Evolutionary conservation across 2,113 vertebrate species (phyloP), one percentile per base, ranked within the genome.

Genomic region (Neoarius graeffei): DNA sequence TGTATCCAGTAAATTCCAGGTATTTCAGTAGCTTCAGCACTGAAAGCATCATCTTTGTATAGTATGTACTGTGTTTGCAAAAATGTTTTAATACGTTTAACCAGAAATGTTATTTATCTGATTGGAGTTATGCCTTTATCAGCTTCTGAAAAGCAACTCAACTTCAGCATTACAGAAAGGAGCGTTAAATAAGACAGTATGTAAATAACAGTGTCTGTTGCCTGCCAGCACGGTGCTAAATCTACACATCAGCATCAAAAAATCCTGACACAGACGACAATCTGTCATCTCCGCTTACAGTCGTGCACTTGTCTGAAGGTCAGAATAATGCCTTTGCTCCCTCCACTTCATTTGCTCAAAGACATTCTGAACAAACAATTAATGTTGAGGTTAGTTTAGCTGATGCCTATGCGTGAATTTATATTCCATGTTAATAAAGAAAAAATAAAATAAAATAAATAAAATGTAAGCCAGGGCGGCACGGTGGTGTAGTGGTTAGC

Each of bases 161-260:
- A 60, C 27, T 50, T 42, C 54, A 80, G 4, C 25, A 3, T 48
- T 17, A 19, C 66, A 57, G 79, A 66, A 15, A n/a, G 27, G 25
- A 81, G 84, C 73, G 35, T 87, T 81, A 71, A 59, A 85, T 85
- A 54, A 81, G 30, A 59, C 81, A 14, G 59, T 73, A 35, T 89
- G 69, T 66, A 71, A 67, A 42, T 84, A 20, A 60, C 60, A 74
- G 54, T 35, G 57, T 81, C 59, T 85, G 74, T 50, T 23, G 73
- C 30, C 52, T 13, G 52, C 54, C n/a, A 64, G 67, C 57, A 81
- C 62, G n/a, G 19, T 60, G 80, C n/a, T 13, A 86, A 87, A 89
- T 87, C 62, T 56, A 84, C 64, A 84, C 64, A 87, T 73, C 64
- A 66, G 62, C 67, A 62, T 71, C 52, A 19, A 20, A 62, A 89